Evolutionary conservation across 2,797 vertebrate genomes (phyloP).

Genomic region (Schizopygopsis malacanthus): DNA sequence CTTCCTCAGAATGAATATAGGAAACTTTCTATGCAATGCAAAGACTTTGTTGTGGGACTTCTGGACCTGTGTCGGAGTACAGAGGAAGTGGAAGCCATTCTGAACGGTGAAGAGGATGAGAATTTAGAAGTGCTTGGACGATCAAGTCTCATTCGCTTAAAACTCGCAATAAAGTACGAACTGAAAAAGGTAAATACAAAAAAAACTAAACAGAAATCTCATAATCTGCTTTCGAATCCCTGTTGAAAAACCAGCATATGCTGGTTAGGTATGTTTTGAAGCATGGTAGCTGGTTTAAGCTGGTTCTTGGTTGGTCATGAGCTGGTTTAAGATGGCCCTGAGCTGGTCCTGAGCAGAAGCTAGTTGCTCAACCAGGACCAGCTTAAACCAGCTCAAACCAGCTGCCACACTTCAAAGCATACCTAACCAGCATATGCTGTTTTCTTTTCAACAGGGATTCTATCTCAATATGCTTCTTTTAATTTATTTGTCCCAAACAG

Average conservation of each 20-base stretch:
- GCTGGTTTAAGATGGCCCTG: not conserved
- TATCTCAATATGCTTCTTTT: not conserved
- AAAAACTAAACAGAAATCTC: not conserved
- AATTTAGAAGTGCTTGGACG: constrained; percentile 77
- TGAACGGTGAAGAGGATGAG: constrained; percentile 88
- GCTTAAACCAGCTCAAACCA: not conserved
- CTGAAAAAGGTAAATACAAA: constrained; percentile 91
- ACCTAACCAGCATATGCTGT: not conserved
- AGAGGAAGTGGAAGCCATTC: constrained; percentile 96
- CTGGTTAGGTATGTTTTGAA: not conserved
- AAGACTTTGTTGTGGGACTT: constrained; percentile 97
- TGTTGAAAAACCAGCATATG: not conserved
- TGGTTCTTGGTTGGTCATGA: not conserved
- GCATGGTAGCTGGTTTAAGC: not conserved
- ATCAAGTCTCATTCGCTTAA: constrained; percentile 90
- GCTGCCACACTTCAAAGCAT: not conserved
- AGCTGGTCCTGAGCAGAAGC: not conserved
- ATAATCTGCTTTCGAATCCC: not conserved
- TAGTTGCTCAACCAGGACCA: not conserved
- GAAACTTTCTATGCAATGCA: constrained; percentile 95
- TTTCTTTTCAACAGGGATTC: not conserved
- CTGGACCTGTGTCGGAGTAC: constrained; percentile 97
- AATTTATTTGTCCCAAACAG: constrained; percentile 69
- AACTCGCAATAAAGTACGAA: constrained; percentile 98
- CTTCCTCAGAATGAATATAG: constrained; percentile 92